phyloP scores from a whole-genome alignment of 2,113 vertebrate genomes.

The Origma solitaria region DNA sequence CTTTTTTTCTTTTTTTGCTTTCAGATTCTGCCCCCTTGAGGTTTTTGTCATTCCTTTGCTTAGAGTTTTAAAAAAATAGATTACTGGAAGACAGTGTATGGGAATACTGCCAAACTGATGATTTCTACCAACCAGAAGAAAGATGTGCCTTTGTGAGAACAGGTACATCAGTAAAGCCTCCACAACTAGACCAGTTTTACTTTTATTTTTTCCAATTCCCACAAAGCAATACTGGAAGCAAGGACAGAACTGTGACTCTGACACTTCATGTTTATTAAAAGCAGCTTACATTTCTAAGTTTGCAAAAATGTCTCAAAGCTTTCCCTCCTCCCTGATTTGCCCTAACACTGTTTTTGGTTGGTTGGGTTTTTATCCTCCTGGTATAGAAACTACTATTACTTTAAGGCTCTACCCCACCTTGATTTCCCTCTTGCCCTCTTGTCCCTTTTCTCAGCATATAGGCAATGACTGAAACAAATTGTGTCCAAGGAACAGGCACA shows the following conservation, averaged over 20 bases:
- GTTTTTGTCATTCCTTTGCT: neutral
- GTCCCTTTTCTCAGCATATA: neutral
- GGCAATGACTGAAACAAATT: neutral
- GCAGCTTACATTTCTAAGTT: fast-evolving
- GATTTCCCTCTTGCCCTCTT: neutral
- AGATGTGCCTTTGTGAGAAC: neutral
- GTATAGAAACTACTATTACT: neutral
- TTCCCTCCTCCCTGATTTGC: fast-evolving
- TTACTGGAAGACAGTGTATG: neutral
- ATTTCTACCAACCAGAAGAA: neutral
- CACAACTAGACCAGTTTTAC: neutral
- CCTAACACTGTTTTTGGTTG: neutral
- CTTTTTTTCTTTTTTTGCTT: neutral
- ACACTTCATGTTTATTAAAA: neutral
- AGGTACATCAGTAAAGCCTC: neutral
- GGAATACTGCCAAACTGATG: neutral
- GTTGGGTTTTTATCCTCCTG: fast-evolving
- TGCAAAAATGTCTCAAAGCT: neutral
- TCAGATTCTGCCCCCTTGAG: neutral
- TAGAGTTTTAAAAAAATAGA: neutral
- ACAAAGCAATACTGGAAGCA: neutral
- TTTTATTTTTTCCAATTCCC: neutral
- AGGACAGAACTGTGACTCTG: neutral
- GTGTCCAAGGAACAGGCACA: neutral
- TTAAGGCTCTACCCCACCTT: neutral